Base-by-base conservation (phyloP, 1,140 invertebrate genomes). In the Grapholita molesta region DNA sequence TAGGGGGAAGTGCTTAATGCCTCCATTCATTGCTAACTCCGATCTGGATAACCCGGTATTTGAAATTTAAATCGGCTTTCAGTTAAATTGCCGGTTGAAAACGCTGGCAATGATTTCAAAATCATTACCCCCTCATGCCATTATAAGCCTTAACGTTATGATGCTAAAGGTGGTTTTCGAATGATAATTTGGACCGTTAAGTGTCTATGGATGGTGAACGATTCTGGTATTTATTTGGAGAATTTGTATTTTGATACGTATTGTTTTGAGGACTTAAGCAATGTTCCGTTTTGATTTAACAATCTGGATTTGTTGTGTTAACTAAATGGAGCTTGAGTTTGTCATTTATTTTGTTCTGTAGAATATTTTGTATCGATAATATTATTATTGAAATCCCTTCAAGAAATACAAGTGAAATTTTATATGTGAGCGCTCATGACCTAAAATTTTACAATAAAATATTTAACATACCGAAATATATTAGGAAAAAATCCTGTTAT, bases 1-100 rank as follows among this genome's bases (percentile, higher is more conserved):
- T 30, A 33, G 66, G 66, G 67, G 57, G 64, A 70, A 71, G 67
- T 76, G 69, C 71, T 80, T 80, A 80, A 80, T 69, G 66, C 61
- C 75, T 70, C 82, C 77, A 84, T 85, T 83, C 82, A 86, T 76
- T 76, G 71, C 81, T 86, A 80, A 82, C 78, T 77, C 76, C 78
- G 73, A 83, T 83, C 80, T 77, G 75, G 78, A 81, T 84, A 79
- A 81, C 82, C 72, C 76, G 73, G 76, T 75, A 86, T 86, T 86
- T 86, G 84, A 83, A 86, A 86, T 86, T 86, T 86, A 84, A 86
- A 42, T 18, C n/a, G 4, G 11, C 12, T n/a, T 35, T 35, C 33
- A 35, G 33, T 35, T 48, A 21, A 21, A 18, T 48, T 21, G n/a
- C n/a, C n/a, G 42, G 42, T 48, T 48, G 42, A 48, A 48, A 48